A percentile compares a stretch with the other conserved stretches of the same genome.
These are phyloP conservation scores for Hemicordylus capensis DNA, from an alignment of 2,113 vertebrate species.

Conservation along the genomic window DNA sequence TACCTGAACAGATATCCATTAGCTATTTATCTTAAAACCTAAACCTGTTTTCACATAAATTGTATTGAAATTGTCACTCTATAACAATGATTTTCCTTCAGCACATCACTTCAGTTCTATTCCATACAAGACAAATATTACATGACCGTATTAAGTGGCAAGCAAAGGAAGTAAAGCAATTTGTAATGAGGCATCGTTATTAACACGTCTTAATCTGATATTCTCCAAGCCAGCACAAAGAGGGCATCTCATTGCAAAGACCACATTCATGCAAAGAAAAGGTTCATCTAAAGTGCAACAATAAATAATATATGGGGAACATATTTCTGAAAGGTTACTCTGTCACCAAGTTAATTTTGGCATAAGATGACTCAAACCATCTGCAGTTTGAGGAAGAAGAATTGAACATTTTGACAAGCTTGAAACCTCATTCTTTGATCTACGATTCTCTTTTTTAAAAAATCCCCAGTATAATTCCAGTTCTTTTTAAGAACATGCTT, in stretches of 20 bases:
- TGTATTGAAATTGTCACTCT: not conserved
- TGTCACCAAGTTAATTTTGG: conserved; percentile 75
- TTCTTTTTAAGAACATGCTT: conserved; percentile 35
- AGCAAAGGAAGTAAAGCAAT: conserved; percentile 55
- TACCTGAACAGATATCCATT: not conserved
- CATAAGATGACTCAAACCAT: conserved; percentile 74
- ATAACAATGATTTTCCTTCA: conserved; percentile 44
- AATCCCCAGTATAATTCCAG: conserved; percentile 60
- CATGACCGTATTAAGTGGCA: conserved; percentile 42
- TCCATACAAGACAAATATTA: conserved; percentile 61
- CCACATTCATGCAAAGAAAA: conserved; percentile 73
- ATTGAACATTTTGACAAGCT: conserved; percentile 74
- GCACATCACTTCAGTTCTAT: conserved; percentile 55
- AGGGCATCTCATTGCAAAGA: conserved; percentile 65
- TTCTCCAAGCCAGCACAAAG: conserved; percentile 61
- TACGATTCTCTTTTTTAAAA: conserved; percentile 50
- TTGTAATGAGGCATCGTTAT: conserved; percentile 21
- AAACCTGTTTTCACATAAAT: not conserved
- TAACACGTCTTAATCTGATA: conserved; percentile 66
- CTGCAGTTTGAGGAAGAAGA: conserved; percentile 71
- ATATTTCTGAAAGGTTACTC: conserved; percentile 74
- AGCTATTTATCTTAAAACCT: too few species aligned
- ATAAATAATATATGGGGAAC: conserved; percentile 75
- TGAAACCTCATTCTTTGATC: conserved; percentile 70
- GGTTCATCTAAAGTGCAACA: conserved; percentile 73